These are phyloP conservation scores for Prosapia bicincta DNA, from an alignment of 2,888 invertebrate species.

Conservation along the genomic window DNA sequence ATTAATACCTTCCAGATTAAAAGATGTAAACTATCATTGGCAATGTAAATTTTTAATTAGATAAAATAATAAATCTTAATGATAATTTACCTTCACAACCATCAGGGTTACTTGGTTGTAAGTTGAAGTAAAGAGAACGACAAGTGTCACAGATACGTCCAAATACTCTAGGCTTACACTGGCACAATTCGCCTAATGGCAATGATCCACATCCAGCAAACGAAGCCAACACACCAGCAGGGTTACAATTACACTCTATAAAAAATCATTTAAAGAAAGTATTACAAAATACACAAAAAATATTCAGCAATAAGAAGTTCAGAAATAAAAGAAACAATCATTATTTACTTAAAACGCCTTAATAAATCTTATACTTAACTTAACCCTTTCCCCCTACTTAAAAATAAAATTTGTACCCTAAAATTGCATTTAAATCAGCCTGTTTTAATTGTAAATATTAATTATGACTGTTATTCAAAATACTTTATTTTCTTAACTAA, in stretches of 20 bases:
- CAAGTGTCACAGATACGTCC: slow-evolving; percentile 96
- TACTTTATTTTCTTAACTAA: too few species aligned
- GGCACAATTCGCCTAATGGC: slow-evolving; percentile 88
- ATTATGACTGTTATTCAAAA: too few species aligned
- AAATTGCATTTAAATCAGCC: too few species aligned
- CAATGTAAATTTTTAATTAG: too few species aligned
- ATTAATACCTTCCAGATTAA: too few species aligned
- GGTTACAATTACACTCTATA: slow-evolving; percentile 93
- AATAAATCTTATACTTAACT: not conserved
- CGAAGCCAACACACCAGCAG: slow-evolving; percentile 84
- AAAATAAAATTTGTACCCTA: too few species aligned
- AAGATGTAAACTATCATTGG: too few species aligned
- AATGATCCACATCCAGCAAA: slow-evolving; percentile 91
- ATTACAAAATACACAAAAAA: too few species aligned
- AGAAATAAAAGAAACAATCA: not conserved
- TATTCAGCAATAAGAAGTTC: not conserved
- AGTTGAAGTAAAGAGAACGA: slow-evolving; percentile 90
- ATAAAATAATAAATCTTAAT: too few species aligned
- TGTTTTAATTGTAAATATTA: too few species aligned
- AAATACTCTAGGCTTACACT: slow-evolving; percentile 90
- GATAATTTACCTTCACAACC: slow-evolving; percentile 77
- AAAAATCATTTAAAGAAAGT: slow-evolving; percentile 33
- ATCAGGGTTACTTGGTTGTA: slow-evolving; percentile 78
- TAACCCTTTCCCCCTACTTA: too few species aligned
- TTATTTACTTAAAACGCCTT: not conserved